A percentile compares a stretch with the other conserved stretches of the same genome.
Evolutionary conservation across 2,888 invertebrate genomes (phyloP).

Genomic region (Lypha dubia): DNA sequence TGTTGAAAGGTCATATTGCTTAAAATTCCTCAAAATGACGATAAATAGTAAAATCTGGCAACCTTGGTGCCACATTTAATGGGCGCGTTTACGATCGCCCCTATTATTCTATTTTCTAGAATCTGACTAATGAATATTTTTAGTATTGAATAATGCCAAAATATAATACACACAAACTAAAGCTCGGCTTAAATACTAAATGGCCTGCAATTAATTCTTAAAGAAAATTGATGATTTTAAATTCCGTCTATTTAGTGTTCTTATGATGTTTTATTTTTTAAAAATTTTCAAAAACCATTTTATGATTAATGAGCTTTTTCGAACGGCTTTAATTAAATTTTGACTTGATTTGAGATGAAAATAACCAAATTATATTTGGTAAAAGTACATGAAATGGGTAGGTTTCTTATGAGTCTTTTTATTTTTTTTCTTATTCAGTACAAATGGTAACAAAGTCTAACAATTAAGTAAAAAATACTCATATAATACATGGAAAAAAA

Average conservation of each 20-base stretch:
- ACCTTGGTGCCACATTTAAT: too few relatives aligned
- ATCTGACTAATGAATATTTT: background rate
- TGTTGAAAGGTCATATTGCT: too few relatives aligned
- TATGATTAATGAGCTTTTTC: slow-evolving; percentile 51
- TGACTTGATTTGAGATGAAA: slow-evolving; percentile 13
- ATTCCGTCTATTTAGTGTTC: background rate
- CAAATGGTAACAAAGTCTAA: background rate
- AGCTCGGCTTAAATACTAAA: background rate
- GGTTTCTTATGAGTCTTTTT: slow-evolving; percentile 1
- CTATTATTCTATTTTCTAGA: background rate
- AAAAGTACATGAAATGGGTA: slow-evolving; percentile 25
- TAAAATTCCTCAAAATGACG: too few relatives aligned
- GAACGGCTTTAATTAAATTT: slow-evolving; percentile 31
- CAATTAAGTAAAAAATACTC: background rate
- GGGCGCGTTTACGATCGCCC: background rate
- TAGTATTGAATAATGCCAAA: background rate
- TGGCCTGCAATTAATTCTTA: background rate
- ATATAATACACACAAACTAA: background rate
- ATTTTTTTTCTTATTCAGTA: background rate
- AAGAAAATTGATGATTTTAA: background rate
- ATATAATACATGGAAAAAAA: background rate
- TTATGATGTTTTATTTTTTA: background rate
- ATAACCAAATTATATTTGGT: slow-evolving; percentile 3
- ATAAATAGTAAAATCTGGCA: too few relatives aligned
- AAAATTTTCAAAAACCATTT: slow-evolving; percentile 18